phyloP scores from a whole-genome alignment of 2,113 vertebrate species.

The Solenodon paradoxus region DNA sequence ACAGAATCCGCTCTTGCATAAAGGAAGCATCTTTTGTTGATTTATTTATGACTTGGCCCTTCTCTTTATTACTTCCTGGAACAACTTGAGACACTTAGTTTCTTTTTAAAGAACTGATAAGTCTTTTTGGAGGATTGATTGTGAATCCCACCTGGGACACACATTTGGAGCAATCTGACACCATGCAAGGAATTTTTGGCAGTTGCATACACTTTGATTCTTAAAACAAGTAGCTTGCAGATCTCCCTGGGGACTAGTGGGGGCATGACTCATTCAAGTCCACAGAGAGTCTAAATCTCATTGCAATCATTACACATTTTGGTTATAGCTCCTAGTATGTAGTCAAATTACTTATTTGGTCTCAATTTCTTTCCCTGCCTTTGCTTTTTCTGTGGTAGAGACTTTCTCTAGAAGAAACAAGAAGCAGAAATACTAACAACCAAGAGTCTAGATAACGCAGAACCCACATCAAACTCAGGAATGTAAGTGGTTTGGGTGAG shows the following conservation, averaged over 20 bases:
- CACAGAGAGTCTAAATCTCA: not conserved
- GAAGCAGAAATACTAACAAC: not conserved
- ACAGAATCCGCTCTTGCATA: not conserved
- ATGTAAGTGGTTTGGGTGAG: not conserved
- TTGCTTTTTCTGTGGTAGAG: not conserved
- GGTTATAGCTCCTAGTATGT: too few relatives aligned
- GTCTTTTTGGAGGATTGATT: not conserved
- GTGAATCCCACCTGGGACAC: not conserved
- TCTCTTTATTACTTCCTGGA: slow-evolving; percentile 9
- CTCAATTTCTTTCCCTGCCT: not conserved
- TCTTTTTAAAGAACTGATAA: not conserved
- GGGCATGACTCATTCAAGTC: not conserved
- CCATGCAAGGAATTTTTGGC: not conserved
- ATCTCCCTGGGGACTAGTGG: not conserved
- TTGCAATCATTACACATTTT: not conserved
- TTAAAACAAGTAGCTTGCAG: not conserved
- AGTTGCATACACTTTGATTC: not conserved
- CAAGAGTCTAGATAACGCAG: not conserved
- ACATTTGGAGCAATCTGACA: not conserved
- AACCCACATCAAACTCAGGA: not conserved
- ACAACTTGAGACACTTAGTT: not conserved
- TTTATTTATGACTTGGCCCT: slow-evolving; percentile 37
- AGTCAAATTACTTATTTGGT: not conserved
- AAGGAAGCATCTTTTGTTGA: not conserved
- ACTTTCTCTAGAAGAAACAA: not conserved